Base-by-base conservation (phyloP, 1,140 invertebrate genomes). In the Paraescarpia echinospica region DNA sequence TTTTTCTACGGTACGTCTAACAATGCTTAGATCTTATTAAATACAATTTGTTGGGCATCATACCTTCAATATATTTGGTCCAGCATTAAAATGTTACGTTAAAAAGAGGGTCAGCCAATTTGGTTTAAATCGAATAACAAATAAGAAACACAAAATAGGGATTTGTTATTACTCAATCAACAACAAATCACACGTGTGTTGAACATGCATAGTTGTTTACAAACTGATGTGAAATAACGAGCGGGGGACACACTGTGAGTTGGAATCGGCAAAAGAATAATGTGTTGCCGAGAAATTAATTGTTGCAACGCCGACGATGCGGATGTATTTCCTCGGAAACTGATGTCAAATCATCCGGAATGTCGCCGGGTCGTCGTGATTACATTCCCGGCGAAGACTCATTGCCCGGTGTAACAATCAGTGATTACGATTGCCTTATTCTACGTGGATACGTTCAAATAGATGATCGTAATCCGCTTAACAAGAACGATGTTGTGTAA, bases 271-370 rank as follows among this genome's bases (percentile, higher is more conserved):
- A 77, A 77, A 77, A 77, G 59, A 18, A 77, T 77, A 77, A 77
- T 77, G 59, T 77, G 59, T 77, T 77, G 59, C 59, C 59, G 59
- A 77, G 59, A 77, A 77, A 77, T 77, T 77, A 77, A 77, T 77
- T 31, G 59, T 77, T 77, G 59, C 22, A 77, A 27, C 18, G 59
- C 22, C 27, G 59, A 77, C 59, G 59, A 77, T 31, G 59, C 59
- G 59, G 59, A 77, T 77, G 59, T 77, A 77, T 77, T 77, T 77
- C 59, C 59, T 77, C 18, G 59, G 59, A 77, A 77, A 77, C 59
- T 77, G 41, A 41, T 12, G 41, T 12, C 41, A 41, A 41, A 12
- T 41, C 59, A 27, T 27, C 59, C 27, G 59, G 59, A 77, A 77
- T 77, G 59, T 27, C 59, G 8, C 59, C 8, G 14, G 2, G 27